Base-by-base conservation (phyloP, 2,797 vertebrate genomes). In the Apodemus agrarius region DNA sequence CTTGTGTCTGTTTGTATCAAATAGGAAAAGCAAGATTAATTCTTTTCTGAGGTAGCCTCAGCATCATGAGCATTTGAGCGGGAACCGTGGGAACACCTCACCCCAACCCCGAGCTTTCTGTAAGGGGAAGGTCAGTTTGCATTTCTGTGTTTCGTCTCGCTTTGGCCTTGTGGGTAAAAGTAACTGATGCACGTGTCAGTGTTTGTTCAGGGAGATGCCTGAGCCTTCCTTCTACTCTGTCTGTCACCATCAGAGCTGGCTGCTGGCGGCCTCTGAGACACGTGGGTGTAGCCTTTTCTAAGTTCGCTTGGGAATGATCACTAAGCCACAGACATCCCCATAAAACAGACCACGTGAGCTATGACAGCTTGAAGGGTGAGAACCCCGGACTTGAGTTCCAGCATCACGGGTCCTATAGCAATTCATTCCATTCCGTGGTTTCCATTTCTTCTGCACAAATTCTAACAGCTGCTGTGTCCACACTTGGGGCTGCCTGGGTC, bases 1-100 rank as follows among this genome's bases (percentile, higher is more conserved):
- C 82, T 46, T 29, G 65, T 83, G 80, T 96, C 61, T 88, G 74
- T 52, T 89, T 96, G 80, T 93, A 0, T 14, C 65, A 83, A 96
- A 88, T 57, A 78, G 37, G 49, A 92, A 52, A 87, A 90, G 29
- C 22, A 43, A 84, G 22, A 78, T 34, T n/a, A 59, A 59, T 84
- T 65, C 16, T 17, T 9, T 91, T 80, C 91, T 8, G 86, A 59
- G 34, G 92, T n/a, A 95, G 46, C 11, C 17, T 92, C 88, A 89
- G 65, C 74, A 21, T 79, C 61, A 21, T 67, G 21, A 46, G n/a
- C 69, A 61, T 69, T 90, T 94, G 49, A 72, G 3, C 94, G 57
- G 94, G 90, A 76, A 10, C 91, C 7, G 34, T 80, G 29, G 24
- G 61, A 46, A 46, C 8, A 83, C 40, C 52, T 96, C 65, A 49